Percentiles rank a stretch among this genome's conserved stretches.
These are phyloP conservation scores for Pipistrellus pygmaeus DNA, from an alignment of 2,797 vertebrate genomes.

Conservation along the genomic window DNA sequence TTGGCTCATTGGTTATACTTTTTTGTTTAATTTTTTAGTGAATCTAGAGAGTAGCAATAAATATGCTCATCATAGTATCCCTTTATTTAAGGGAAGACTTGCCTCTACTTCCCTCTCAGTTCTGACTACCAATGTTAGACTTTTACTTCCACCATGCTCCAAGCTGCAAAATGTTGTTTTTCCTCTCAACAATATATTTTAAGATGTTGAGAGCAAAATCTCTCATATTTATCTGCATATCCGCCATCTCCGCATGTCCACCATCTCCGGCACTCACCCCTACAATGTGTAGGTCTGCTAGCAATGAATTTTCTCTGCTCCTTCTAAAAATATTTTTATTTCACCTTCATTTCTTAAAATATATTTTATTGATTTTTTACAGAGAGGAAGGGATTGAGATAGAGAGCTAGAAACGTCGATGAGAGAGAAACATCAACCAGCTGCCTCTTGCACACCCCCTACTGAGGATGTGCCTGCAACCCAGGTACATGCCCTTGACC, in stretches of 20 bases:
- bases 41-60: neutral
- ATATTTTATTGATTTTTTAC: no score
- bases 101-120: no score
- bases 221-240: fast-evolving
- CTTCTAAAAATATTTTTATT: neutral
- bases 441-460: no score
- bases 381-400: no score
- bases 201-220: neutral
- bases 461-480: no score
- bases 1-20: neutral
- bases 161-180: neutral
- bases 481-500: no score
- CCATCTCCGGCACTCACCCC: neutral
- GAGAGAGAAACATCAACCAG: no score
- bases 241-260: neutral
- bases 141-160: neutral
- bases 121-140: neutral
- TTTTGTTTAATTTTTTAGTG: no score
- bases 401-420: no score
- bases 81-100: neutral
- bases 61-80: neutral
- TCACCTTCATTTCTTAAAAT: neutral
- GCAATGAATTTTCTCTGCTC: neutral
- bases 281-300: neutral
- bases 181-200: neutral